These are phyloP conservation scores for Minunthozetes semirufus DNA, from an alignment of 2,888 invertebrate species.

Conservation along the genomic window DNA sequence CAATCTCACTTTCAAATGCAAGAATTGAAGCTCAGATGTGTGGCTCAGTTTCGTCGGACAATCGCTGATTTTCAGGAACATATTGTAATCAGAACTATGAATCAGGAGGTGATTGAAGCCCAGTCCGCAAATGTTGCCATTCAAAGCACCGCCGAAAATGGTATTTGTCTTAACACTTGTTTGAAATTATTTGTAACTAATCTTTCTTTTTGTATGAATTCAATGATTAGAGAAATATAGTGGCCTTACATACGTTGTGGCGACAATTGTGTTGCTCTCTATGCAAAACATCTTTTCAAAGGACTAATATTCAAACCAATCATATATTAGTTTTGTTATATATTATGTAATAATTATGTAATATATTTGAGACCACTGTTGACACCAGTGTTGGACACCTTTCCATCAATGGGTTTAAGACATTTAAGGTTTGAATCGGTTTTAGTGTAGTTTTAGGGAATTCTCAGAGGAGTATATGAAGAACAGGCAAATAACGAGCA, in stretches of 20 bases:
- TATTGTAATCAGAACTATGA: conserved; percentile 32
- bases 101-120: conserved; percentile 23
- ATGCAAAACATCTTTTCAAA: conserved; percentile 11
- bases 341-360: neutral
- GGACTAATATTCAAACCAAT: neutral
- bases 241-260: conserved; percentile 22
- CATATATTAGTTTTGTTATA: neutral
- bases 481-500: no score
- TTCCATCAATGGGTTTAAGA: no score
- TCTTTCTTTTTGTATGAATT: neutral
- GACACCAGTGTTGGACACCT: no score
- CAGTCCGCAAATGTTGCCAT: conserved; percentile 8
- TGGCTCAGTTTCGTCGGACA: conserved; percentile 20
- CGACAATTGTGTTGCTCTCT: conserved; percentile 13
- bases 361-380: neutral
- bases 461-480: no score
- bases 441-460: no score
- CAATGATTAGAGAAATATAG: neutral
- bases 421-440: neutral
- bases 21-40: conserved; percentile 35
- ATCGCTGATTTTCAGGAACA: conserved; percentile 37
- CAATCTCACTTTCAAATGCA: conserved; percentile 37
- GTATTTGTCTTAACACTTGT: neutral
- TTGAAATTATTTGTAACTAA: neutral
- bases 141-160: neutral